A percentile compares a stretch with the other conserved stretches of the same genome.
Conservation (phyloP, 2,888 invertebrate species). For the Globia sparganii region DNA sequence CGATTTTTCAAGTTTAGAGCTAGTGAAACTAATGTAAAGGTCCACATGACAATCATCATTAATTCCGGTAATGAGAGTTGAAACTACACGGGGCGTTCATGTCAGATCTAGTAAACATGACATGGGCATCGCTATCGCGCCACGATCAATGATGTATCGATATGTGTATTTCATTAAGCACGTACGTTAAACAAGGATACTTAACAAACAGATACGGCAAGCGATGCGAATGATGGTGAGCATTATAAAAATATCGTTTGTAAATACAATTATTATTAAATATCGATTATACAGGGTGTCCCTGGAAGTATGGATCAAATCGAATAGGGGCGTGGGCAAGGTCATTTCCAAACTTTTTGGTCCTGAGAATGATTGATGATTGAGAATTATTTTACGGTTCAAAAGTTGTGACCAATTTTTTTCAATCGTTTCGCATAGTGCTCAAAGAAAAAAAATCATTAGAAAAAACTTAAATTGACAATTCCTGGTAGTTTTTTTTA, state of each 20-base stretch:
- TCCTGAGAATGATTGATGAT: no score
- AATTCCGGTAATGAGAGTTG: constrained; percentile 81
- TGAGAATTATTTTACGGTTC: no score
- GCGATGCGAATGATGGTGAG: background rate
- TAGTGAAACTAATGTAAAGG: constrained; percentile 41
- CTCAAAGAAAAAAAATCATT: no score
- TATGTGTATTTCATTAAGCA: constrained; percentile 80
- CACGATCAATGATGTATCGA: constrained; percentile 86
- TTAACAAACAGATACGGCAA: constrained; percentile 63
- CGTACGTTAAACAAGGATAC: constrained; percentile 55
- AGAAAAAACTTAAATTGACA: no score
- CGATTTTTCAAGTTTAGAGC: constrained; percentile 11
- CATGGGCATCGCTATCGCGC: constrained; percentile 79
- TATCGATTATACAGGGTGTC: no score
- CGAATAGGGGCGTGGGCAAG: no score
- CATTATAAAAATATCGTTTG: background rate
- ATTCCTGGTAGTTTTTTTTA: no score
- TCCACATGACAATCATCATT: constrained; percentile 74
- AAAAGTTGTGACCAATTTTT: no score
- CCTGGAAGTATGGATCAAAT: no score
- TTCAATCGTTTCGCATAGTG: no score
- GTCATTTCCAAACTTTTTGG: no score
- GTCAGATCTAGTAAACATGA: constrained; percentile 85
- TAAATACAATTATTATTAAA: background rate
- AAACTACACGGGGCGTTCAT: constrained; percentile 80